These are phyloP conservation scores for Rattus rattus DNA, from an alignment of 2,113 vertebrate genomes.

Conservation along the genomic window DNA sequence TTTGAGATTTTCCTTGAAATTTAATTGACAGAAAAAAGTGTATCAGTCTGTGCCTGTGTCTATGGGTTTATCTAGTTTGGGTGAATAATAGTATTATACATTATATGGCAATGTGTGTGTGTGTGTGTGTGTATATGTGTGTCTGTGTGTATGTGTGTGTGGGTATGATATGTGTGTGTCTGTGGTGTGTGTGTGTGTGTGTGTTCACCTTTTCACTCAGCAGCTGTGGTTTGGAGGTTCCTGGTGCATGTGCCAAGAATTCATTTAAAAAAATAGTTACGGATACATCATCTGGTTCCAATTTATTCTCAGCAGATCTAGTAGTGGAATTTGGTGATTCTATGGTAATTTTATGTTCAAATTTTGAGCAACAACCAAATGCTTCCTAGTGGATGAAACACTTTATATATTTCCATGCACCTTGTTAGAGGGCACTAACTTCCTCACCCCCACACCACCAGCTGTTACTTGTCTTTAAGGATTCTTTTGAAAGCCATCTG, in stretches of 20 bases:
- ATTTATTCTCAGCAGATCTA: no score
- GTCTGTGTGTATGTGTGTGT: neutral
- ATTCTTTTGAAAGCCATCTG: no score
- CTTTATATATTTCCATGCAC: neutral
- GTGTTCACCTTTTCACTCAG: neutral
- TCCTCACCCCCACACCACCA: neutral
- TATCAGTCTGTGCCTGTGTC: neutral
- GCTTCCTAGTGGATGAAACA: no score
- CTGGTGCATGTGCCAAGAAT: neutral
- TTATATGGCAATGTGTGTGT: neutral
- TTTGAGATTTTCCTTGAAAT: neutral
- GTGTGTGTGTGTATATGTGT: neutral
- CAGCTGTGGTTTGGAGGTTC: neutral
- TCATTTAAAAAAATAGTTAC: neutral
- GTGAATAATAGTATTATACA: neutral
- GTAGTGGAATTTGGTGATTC: neutral
- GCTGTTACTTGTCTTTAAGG: neutral
- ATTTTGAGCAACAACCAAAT: neutral
- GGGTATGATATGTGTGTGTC: neutral
- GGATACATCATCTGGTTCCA: neutral
- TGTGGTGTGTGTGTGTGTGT: neutral
- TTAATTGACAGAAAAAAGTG: neutral
- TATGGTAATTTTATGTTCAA: neutral
- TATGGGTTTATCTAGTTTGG: neutral
- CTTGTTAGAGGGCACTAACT: neutral